Evolutionary conservation across 2,888 invertebrate species (phyloP).

Genomic region (Dusona sp.): DNA sequence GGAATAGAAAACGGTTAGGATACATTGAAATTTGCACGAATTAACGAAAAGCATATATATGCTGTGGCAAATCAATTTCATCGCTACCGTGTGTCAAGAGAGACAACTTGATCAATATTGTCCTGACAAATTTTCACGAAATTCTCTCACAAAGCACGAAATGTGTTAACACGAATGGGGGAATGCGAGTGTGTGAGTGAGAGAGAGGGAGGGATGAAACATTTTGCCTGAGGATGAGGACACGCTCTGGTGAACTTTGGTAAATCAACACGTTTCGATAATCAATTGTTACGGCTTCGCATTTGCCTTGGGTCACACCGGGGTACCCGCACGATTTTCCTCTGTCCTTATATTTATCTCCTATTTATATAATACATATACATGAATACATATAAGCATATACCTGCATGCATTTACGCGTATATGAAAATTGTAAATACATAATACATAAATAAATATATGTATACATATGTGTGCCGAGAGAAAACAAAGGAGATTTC

Average conservation of each 20-base stretch:
- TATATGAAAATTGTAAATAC: neutral
- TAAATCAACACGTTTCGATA: conserved; percentile 53
- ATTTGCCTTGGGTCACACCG: conserved; percentile 26
- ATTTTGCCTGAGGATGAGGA: neutral
- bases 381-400: neutral
- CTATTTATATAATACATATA: neutral
- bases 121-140: neutral
- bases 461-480: neutral
- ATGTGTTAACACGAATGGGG: neutral
- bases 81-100: neutral
- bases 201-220: conserved; percentile 8
- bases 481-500: neutral
- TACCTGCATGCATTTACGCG: neutral
- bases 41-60: neutral
- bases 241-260: conserved; percentile 22
- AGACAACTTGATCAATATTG: neutral
- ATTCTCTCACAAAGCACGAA: neutral
- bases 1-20: neutral
- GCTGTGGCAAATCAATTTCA: neutral
- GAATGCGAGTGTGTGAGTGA: neutral
- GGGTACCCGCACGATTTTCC: conserved; percentile 9
- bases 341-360: neutral
- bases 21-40: neutral
- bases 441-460: neutral
- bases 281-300: conserved; percentile 45